phyloP scores from a whole-genome alignment of 2,797 vertebrate genomes.

The Babyrousa celebensis region DNA sequence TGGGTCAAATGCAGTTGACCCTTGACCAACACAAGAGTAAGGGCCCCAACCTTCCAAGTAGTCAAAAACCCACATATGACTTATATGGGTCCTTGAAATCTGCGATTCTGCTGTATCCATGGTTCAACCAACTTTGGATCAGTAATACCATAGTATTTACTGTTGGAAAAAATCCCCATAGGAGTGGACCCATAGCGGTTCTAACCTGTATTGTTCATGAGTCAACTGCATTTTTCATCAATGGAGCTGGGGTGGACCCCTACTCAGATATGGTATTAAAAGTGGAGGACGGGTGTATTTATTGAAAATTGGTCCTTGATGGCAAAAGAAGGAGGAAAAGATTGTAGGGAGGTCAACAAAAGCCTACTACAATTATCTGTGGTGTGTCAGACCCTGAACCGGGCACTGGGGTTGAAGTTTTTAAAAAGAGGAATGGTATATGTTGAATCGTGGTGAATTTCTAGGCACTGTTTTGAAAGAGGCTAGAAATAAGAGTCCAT shows the following conservation, averaged over 20 bases:
- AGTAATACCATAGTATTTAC: neutral
- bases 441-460: constrained; percentile 18
- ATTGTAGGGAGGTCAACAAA: neutral
- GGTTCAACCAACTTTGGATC: neutral
- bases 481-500: neutral
- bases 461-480: neutral
- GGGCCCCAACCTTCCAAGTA: neutral
- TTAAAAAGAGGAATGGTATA: neutral
- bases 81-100: neutral
- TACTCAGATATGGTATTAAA: neutral
- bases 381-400: neutral
- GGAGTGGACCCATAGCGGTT: no score
- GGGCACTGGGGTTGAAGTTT: neutral
- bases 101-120: neutral
- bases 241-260: neutral
- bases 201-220: neutral
- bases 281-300: neutral
- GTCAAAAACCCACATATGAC: neutral
- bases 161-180: neutral
- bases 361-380: neutral
- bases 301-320: constrained; percentile 12
- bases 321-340: constrained; percentile 21
- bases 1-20: neutral
- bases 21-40: no score
- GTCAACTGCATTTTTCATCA: neutral